A percentile compares a stretch with the other conserved stretches of the same genome.
phyloP scores from a whole-genome alignment of 2,888 invertebrate genomes.

The Thymelicus lineola region DNA sequence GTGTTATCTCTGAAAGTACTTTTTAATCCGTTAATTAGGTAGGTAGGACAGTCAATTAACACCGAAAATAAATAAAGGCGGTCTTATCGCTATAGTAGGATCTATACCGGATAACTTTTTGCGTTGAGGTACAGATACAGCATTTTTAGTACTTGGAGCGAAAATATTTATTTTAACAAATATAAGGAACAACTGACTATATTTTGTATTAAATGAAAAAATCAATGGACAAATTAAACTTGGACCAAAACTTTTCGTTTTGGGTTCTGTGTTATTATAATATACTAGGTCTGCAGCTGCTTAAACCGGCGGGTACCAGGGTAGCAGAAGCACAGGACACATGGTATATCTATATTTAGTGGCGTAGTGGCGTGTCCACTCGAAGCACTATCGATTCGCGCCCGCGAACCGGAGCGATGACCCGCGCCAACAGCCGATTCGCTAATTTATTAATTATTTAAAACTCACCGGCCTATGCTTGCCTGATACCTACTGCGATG shows the following conservation, averaged over 20 bases:
- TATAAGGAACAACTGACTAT: no score
- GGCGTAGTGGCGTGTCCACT: constrained; percentile 70
- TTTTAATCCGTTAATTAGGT: no score
- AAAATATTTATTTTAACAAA: no score
- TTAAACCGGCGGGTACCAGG: constrained; percentile 39
- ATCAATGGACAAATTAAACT: no score
- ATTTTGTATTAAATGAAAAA: no score
- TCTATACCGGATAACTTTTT: no score
- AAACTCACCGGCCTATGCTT: constrained; percentile 55
- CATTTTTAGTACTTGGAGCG: no score
- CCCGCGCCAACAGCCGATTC: constrained; percentile 72
- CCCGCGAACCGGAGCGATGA: constrained; percentile 75
- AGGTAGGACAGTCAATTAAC: no score
- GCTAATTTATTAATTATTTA: constrained; percentile 84
- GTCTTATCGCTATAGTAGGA: no score
- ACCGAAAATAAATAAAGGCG: no score
- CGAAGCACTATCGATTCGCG: constrained; percentile 81
- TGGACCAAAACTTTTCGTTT: not conserved
- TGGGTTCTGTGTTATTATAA: not conserved
- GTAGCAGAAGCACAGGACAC: constrained; percentile 54
- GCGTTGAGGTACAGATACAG: no score
- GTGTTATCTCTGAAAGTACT: no score
- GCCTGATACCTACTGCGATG: constrained; percentile 36
- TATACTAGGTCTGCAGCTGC: constrained; percentile 12
- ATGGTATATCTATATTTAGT: constrained; percentile 66